Evolutionary conservation across 2,113 vertebrate genomes (phyloP), one percentile per base, ranked within the genome.

Genomic region (Tonatia bakeri): DNA sequence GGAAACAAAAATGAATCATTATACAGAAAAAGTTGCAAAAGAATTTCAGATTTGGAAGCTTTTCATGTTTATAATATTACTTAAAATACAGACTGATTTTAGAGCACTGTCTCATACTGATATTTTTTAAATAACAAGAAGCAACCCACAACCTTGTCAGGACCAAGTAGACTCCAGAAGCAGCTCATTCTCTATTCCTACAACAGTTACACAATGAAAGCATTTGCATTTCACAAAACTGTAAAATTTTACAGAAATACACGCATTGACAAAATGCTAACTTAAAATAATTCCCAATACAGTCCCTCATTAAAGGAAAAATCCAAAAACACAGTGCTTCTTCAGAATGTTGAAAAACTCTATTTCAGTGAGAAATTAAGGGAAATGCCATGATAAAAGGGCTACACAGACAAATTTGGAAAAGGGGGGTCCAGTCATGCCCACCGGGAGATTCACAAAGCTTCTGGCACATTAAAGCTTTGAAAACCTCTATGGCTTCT

Each of bases 201-300:
- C 45, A 94, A 67, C 1, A 69, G 36, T 69, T 84, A 54, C 15
- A 50, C 67, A 95, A 33, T 19, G 20, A 86, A 38, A 93, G 7
- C 4, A 97, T 90, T 79, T 95, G 17, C 47, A 96, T 80, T 90
- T 95, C 88, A 97, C 94, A 94, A n/a, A 94, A 86, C 38, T 86
- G 31, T 4, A 82, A 76, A 59, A 61, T 61, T 83, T 90, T 95
- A 79, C 36, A 87, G 61, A 83, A 94, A 87, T 94, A 85, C 7
- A 59, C 5, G 83, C n/a, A 79, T 47, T 10, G 36, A 47, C 36
- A 54, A 83, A 96, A 67, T 69, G 43, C 59, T 76, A 73, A 50
- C 7, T 94, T 80, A 59, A 52, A 95, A 77, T 59, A 10, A 89
- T 89, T 83, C 67, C 56, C 64, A 70, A 52, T 7, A 50, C 8